A percentile compares a stretch with the other conserved stretches of the same genome.
phyloP scores from a whole-genome alignment of 2,113 vertebrate genomes.

The Cinclus cinclus region DNA sequence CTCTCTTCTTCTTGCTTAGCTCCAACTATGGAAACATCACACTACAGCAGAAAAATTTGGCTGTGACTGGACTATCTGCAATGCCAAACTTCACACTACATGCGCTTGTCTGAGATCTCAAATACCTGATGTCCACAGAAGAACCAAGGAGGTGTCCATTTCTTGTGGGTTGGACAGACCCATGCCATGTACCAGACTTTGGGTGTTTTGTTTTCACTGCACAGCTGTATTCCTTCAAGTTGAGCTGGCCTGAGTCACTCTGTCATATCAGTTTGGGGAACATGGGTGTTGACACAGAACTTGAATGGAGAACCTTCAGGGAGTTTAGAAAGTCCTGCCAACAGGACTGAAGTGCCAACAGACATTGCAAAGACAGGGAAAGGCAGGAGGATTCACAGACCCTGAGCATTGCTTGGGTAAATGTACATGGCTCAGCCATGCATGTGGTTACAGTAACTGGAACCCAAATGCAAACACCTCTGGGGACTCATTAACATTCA shows the following conservation, averaged over 20 bases:
- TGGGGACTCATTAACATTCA: not conserved
- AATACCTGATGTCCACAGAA: not conserved
- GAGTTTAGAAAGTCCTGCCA: not conserved
- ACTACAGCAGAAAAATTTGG: not conserved
- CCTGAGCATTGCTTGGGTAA: not conserved
- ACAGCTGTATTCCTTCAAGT: not conserved
- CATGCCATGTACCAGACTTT: not conserved
- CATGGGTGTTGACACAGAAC: not conserved
- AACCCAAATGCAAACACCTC: conserved; percentile 5
- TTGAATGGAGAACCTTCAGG: not conserved
- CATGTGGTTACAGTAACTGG: not conserved
- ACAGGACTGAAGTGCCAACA: not conserved
- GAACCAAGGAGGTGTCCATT: not conserved
- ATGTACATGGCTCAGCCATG: not conserved
- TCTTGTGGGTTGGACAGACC: not conserved
- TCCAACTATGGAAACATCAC: not conserved
- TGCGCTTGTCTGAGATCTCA: not conserved
- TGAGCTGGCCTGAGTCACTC: not conserved
- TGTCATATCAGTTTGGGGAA: not conserved
- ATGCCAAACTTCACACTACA: not conserved
- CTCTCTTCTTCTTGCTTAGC: not conserved
- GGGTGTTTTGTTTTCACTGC: not conserved
- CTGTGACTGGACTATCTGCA: not conserved
- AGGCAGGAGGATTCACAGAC: not conserved
- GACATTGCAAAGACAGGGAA: not conserved